Evolutionary conservation across 2,113 vertebrate genomes (phyloP), one percentile per base, ranked within the genome.

Genomic region (Syrrhaptes paradoxus): DNA sequence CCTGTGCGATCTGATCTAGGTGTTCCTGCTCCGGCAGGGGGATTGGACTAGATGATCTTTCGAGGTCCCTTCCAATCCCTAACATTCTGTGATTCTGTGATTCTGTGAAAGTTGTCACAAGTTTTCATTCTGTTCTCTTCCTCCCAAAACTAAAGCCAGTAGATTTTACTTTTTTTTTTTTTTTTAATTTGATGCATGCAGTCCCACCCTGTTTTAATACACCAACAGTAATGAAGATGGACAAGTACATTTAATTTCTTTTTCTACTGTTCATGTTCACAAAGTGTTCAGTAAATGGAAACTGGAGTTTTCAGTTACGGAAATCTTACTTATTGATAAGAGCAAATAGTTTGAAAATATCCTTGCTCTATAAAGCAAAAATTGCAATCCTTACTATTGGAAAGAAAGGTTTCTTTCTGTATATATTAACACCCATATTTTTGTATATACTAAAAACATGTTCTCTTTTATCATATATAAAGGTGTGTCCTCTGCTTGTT

Each of bases 221-320:
- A 68, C 26, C 4, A n/a, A 7, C 22, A 43, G 4, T 49, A 76
- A 58, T 2, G 4, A 46, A 31, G 24, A 58, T 0, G 0, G 8
- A 16, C 28, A 59, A 78, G 17, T 25, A 13, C 13, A 10, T 82
- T 89, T 87, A 0, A 61, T 76, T 43, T 81, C 12, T 88, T 75
- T 14, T 57, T 36, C 31, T 62, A 8, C 15, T 66, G 5, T 9
- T 89, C 65, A 28, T 89, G 17, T 85, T 84, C 52, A 29, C 31
- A 17, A 12, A 43, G 2, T 17, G 6, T 48, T 78, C 43, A n/a
- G 52, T n/a, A 76, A 62, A 36, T 20, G 41, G 34, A 55, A 87
- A 49, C 2, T 7, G 18, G 36, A 48, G 17, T 67, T 77, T 78
- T 82, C 34, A n/a, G 45, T 59, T 26, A 6, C 5, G 9, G 26